These are phyloP conservation scores for Sula dactylatra DNA, from an alignment of 2,113 vertebrate species.

Conservation along the genomic window DNA sequence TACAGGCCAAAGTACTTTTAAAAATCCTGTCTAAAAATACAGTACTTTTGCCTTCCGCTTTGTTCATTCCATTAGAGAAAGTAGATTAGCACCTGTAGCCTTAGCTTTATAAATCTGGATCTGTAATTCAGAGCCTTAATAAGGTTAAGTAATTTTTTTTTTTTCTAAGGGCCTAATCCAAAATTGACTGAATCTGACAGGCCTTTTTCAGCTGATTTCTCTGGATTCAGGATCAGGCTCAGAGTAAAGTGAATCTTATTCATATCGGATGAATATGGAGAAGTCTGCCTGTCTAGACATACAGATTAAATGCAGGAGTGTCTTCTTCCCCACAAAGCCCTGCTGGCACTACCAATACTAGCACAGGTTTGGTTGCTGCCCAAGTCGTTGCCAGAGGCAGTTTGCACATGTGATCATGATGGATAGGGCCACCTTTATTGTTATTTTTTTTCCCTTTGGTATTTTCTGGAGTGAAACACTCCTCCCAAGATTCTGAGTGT, in stretches of 20 bases:
- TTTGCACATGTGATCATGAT: not conserved
- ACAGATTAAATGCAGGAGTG: not conserved
- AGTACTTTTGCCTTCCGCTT: not conserved
- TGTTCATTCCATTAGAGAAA: not conserved
- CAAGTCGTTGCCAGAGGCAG: not conserved
- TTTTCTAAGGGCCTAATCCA: not conserved
- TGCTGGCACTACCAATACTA: not conserved
- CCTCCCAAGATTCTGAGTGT: not conserved
- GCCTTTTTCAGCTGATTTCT: not conserved
- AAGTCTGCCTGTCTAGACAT: not conserved
- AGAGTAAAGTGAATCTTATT: not conserved
- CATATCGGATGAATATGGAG: not conserved
- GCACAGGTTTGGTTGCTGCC: not conserved
- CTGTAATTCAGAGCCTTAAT: constrained; percentile 48
- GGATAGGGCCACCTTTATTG: not conserved
- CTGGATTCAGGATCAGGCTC: not conserved
- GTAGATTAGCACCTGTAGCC: not conserved
- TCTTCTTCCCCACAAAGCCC: not conserved
- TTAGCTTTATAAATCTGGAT: constrained; percentile 41
- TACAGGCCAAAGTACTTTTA: not conserved
- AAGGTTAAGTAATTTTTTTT: not conserved
- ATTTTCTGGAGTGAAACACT: not conserved
- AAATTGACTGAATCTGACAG: not conserved
- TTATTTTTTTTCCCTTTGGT: not conserved
- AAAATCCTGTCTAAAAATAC: constrained; percentile 19